Evolutionary conservation across 2,113 vertebrate genomes (phyloP).

Genomic region (Cyanoramphus novaezelandiae): DNA sequence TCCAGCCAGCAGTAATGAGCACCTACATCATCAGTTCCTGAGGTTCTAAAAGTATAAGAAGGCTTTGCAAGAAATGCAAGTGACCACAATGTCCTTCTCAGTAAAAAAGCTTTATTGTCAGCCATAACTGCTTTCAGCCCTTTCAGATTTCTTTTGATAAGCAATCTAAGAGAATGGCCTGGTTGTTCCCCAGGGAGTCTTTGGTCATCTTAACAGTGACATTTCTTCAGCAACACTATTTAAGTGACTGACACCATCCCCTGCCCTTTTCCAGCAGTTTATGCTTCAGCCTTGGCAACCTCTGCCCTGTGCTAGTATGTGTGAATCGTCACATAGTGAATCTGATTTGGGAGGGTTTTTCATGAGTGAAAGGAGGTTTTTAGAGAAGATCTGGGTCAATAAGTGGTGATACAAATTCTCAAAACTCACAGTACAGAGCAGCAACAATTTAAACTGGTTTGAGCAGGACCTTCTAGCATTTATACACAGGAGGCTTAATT

Average conservation of each 20-base stretch:
- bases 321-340: not conserved
- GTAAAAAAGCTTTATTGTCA: not conserved
- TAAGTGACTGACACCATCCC: not conserved
- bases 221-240: not conserved
- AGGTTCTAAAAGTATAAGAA: not conserved
- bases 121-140: not conserved
- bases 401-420: not conserved
- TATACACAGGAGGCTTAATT: not conserved
- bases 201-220: not conserved
- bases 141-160: not conserved
- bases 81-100: not conserved
- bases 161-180: not conserved
- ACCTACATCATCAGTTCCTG: not conserved
- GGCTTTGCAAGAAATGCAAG: not conserved
- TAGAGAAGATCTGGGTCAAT: not conserved
- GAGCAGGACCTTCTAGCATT: not conserved
- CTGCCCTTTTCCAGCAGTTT: not conserved
- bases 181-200: not conserved
- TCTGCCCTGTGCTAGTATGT: not conserved
- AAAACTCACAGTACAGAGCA: fast-evolving
- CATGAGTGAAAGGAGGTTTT: not conserved
- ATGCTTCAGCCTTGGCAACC: not conserved
- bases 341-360: fast-evolving
- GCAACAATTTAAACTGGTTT: not conserved
- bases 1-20: not conserved